phyloP scores from a whole-genome alignment of 2,113 vertebrate species.

The Pagrus major region DNA sequence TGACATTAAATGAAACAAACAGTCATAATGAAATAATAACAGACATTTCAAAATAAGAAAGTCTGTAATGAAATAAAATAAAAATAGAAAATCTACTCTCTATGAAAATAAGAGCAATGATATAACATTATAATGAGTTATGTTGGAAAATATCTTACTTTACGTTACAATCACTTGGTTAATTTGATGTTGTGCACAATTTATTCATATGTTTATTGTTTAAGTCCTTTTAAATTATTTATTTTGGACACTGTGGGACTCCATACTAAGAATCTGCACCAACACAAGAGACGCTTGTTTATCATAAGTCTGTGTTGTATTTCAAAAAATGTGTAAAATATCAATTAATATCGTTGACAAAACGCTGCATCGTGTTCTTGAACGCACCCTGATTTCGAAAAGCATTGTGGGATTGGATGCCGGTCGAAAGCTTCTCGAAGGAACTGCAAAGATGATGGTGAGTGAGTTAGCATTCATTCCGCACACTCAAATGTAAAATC shows the following conservation, averaged over 20 bases:
- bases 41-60: not conserved
- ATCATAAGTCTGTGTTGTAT: not conserved
- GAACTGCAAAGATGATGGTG: slow-evolving; percentile 83
- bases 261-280: not conserved
- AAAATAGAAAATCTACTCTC: too few relatives aligned
- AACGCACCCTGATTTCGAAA: slow-evolving; percentile 56
- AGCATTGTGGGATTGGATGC: slow-evolving; percentile 75
- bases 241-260: not conserved
- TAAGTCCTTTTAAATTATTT: not conserved
- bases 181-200: not conserved
- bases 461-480: slow-evolving; percentile 61
- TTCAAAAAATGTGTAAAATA: not conserved
- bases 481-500: slow-evolving; percentile 44
- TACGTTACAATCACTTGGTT: too few relatives aligned
- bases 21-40: not conserved
- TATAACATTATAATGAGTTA: too few relatives aligned
- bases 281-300: not conserved
- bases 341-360: not conserved
- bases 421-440: slow-evolving; percentile 79
- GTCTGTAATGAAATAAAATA: not conserved
- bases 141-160: too few relatives aligned
- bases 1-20: not conserved
- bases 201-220: not conserved
- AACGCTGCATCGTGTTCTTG: slow-evolving; percentile 21
- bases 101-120: not conserved